Base-by-base conservation (phyloP, 1,140 invertebrate genomes). In the Drosophila sturtevanti region DNA sequence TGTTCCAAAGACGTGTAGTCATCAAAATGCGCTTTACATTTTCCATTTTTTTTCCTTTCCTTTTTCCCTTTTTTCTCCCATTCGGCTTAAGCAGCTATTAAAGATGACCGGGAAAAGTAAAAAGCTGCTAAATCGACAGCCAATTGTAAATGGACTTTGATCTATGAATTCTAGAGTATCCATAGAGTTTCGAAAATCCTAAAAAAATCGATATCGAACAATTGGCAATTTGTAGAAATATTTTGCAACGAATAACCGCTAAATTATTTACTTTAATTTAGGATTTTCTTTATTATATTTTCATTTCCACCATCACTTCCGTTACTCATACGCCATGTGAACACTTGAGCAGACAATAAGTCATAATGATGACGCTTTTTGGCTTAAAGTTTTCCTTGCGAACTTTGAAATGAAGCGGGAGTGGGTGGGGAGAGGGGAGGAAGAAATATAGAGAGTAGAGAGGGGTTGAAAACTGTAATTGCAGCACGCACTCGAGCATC, bases 261-360 rank as follows among this genome's bases (percentile, higher is more conserved):
- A 0, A 6, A 14, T 41, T 16, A 4, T 62, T 66, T 34, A 44
- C 60, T 58, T 69, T 37, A 48, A 48, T 48, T 48, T 48, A 2
- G 5, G 6, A 31, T 7, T 6, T 31, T 3, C 27, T 31, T 31
- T 31, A 31, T 31, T 31, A 6, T 1, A 31, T 31, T 31, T 31
- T 31, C 27, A 31, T 0, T 6, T 44, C 41, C 14, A 6, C n/a
- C n/a, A 48, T 65, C 67, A 79, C 65, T 84, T 77, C 77, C 81
- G 69, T 81, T 77, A 63, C 73, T 72, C 81, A 86, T 85, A 81
- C 77, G 81, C 68, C 77, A 74, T 81, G 81, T 81, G 68, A 81
- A 68, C 81, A 85, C 55, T 58, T 35, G 34, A 31, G 48, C 58
- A 67, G 81, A 85, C 82, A 85, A 85, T 85, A 72, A 85, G 81